Conservation (phyloP, 23 tunicate genomes). For the Phallusia fumigata region DNA sequence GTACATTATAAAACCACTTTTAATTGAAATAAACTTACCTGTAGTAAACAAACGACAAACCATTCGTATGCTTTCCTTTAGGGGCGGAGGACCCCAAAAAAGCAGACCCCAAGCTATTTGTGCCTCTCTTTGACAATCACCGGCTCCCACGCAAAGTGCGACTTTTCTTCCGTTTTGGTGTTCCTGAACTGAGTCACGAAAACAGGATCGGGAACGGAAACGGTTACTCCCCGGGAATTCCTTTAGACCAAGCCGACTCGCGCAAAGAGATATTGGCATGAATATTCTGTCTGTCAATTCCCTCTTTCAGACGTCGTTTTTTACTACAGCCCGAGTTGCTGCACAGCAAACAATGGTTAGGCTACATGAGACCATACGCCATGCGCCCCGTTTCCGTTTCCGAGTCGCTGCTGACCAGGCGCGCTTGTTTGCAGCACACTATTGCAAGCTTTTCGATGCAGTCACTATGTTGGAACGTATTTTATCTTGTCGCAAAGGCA, state of each 20-base stretch:
- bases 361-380: too few relatives aligned
- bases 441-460: too few relatives aligned
- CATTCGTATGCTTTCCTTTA: not conserved
- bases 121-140: slow-evolving; percentile 49
- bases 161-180: slow-evolving; percentile 59
- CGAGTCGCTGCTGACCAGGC: too few relatives aligned
- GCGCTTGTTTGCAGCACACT: too few relatives aligned
- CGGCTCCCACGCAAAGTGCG: slow-evolving; percentile 39
- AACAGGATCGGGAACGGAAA: not conserved
- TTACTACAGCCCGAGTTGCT: too few relatives aligned
- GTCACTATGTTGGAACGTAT: too few relatives aligned
- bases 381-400: too few relatives aligned
- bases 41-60: not conserved
- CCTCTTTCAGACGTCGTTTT: too few relatives aligned
- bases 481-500: too few relatives aligned
- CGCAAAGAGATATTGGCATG: not conserved
- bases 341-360: too few relatives aligned
- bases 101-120: slow-evolving; percentile 38
- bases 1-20: slow-evolving; percentile 7
- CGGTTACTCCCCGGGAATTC: not conserved
- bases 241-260: not conserved
- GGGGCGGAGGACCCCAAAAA: slow-evolving; percentile 39
- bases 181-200: slow-evolving; percentile 29
- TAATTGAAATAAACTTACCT: not conserved
- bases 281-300: not conserved